A percentile compares a stretch with the other conserved stretches of the same genome.
Evolutionary conservation across 2,113 vertebrate genomes (phyloP).

Genomic region (Saccopteryx bilineata): DNA sequence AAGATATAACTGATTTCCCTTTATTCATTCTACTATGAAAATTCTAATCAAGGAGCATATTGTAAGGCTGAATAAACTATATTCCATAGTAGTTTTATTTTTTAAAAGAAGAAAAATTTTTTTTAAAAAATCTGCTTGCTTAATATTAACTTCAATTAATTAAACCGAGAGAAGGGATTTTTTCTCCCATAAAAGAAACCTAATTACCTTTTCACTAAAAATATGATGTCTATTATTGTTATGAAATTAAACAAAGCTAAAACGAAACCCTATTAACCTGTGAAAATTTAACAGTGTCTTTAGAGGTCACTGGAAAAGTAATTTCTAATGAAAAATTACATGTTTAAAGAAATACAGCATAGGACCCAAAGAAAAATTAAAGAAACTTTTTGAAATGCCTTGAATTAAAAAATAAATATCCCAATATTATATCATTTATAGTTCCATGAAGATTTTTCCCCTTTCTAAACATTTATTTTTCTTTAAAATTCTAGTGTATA

Average conservation of each 20-base stretch:
- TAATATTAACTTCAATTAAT: conserved; percentile 65
- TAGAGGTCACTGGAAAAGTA: conserved; percentile 56
- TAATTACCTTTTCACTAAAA: conserved; percentile 60
- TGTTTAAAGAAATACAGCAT: conserved; percentile 11
- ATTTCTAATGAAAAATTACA: conserved; percentile 67
- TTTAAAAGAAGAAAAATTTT: conserved; percentile 35
- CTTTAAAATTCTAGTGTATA: background rate
- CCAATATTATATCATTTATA: background rate
- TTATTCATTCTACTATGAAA: conserved; percentile 61
- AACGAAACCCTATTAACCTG: conserved; percentile 49
- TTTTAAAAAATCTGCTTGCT: conserved; percentile 54
- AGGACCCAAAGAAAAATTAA: conserved; percentile 8
- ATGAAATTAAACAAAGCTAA: conserved; percentile 55
- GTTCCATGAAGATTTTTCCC: background rate
- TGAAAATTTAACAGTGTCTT: conserved; percentile 51
- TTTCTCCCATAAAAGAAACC: background rate
- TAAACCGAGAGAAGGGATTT: conserved; percentile 8
- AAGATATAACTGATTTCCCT: background rate
- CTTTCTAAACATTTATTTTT: conserved; percentile 38
- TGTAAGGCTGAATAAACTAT: conserved; percentile 48
- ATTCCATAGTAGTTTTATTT: conserved; percentile 44
- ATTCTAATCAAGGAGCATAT: conserved; percentile 38
- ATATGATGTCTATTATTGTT: conserved; percentile 48
- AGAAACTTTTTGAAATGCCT: conserved; percentile 36
- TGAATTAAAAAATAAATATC: conserved; percentile 19